phyloP scores from a whole-genome alignment of 2,888 invertebrate genomes.

The Pomacea canaliculata region DNA sequence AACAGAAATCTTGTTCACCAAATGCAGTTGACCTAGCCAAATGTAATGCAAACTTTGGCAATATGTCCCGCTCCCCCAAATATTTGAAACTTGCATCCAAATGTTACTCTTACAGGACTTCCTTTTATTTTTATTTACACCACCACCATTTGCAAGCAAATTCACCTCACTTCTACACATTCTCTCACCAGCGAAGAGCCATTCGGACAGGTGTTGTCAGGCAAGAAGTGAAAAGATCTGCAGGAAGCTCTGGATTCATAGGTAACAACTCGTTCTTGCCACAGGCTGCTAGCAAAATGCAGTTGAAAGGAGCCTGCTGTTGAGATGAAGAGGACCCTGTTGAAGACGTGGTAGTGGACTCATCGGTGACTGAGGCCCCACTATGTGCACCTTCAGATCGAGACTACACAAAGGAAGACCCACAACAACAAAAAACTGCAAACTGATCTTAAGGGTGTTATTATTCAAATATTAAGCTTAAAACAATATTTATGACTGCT shows the following conservation, averaged over 20 bases:
- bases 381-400: neutral
- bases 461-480: no score
- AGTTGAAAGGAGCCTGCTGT: constrained; percentile 18
- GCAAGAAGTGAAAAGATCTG: constrained; percentile 97
- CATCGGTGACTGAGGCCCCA: neutral
- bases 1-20: no score
- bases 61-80: no score
- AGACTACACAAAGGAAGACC: neutral
- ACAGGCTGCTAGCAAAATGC: constrained; percentile 97
- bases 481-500: no score
- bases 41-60: no score
- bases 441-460: neutral
- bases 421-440: neutral
- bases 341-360: constrained; percentile 18
- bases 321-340: no score
- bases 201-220: constrained; percentile 98
- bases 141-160: no score
- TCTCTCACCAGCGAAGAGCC: constrained; percentile 86
- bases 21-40: no score
- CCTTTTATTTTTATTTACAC: no score
- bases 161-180: no score
- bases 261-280: constrained; percentile 92
- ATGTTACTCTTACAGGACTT: no score
- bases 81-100: no score
- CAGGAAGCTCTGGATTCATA: constrained; percentile 97